Conservation (phyloP, 1,140 invertebrate species). For the Brachystomella parvula region DNA sequence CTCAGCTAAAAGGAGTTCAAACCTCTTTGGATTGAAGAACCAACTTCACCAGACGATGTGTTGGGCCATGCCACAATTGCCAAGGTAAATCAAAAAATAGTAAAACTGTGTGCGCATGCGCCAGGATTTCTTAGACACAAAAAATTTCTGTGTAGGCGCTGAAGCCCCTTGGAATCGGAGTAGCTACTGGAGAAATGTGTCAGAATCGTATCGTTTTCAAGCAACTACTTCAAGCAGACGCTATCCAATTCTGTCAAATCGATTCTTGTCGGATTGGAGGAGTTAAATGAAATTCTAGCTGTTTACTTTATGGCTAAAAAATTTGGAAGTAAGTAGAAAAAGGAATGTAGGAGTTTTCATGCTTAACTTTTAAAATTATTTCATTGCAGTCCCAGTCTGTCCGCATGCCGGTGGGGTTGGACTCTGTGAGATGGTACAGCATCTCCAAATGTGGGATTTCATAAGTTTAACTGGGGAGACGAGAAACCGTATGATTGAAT, state of each 20-base stretch:
- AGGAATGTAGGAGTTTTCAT: background rate
- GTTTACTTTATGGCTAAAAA: slow-evolving; percentile 82
- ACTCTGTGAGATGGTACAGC: slow-evolving; percentile 86
- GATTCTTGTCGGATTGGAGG: slow-evolving; percentile 80
- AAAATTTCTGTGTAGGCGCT: slow-evolving; percentile 45
- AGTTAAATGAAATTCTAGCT: slow-evolving; percentile 75
- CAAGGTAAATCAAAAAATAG: slow-evolving; percentile 45
- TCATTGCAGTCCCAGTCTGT: slow-evolving; percentile 71
- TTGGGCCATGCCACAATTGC: slow-evolving; percentile 69
- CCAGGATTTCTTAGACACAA: slow-evolving; percentile 9
- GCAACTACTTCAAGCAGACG: slow-evolving; percentile 70
- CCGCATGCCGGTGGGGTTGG: slow-evolving; percentile 89
- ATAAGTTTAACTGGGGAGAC: slow-evolving; percentile 59
- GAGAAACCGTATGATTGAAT: slow-evolving; percentile 69
- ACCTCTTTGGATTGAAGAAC: slow-evolving; percentile 84
- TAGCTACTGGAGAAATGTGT: slow-evolving; percentile 87
- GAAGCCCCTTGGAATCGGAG: slow-evolving; percentile 63
- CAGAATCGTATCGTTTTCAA: slow-evolving; percentile 87
- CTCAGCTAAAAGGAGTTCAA: slow-evolving; percentile 62
- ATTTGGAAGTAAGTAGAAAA: slow-evolving; percentile 52
- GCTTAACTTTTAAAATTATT: slow-evolving; percentile 14
- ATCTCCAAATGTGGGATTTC: slow-evolving; percentile 79
- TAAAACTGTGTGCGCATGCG: background rate
- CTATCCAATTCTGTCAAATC: slow-evolving; percentile 80
- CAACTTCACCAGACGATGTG: slow-evolving; percentile 83